These are phyloP conservation scores for Orthosia incerta DNA, from an alignment of 2,888 invertebrate genomes.

Conservation along the genomic window DNA sequence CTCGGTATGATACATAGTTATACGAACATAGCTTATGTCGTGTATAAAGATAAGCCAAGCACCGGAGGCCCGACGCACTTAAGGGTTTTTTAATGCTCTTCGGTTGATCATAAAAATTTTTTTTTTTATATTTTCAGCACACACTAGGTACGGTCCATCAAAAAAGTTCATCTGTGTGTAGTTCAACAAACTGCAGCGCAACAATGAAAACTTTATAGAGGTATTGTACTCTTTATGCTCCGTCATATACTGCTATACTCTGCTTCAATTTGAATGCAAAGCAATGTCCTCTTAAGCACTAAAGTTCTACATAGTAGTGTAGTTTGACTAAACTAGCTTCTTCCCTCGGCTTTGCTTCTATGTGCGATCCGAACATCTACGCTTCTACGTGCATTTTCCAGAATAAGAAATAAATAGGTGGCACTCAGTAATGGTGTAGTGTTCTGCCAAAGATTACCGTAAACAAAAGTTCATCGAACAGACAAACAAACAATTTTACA, in stretches of 20 bases:
- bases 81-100: background rate
- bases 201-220: constrained; percentile 39
- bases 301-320: constrained; percentile 25
- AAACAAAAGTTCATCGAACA: too few relatives aligned
- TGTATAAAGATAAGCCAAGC: constrained; percentile 15
- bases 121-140: background rate
- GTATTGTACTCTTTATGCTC: constrained; percentile 45
- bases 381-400: too few relatives aligned
- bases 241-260: constrained; percentile 7
- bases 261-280: constrained; percentile 42
- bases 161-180: constrained; percentile 21
- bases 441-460: too few relatives aligned
- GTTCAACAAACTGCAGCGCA: constrained; percentile 15
- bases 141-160: background rate
- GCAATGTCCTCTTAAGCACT: constrained; percentile 3
- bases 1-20: background rate
- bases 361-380: too few relatives aligned
- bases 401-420: too few relatives aligned
- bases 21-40: background rate
- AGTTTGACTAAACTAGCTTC: background rate
- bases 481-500: too few relatives aligned
- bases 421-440: too few relatives aligned
- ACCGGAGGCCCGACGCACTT: background rate
- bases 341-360: too few relatives aligned
- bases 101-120: background rate